Base-by-base conservation (phyloP, 2,888 invertebrate species). In the Athalia circularis region DNA sequence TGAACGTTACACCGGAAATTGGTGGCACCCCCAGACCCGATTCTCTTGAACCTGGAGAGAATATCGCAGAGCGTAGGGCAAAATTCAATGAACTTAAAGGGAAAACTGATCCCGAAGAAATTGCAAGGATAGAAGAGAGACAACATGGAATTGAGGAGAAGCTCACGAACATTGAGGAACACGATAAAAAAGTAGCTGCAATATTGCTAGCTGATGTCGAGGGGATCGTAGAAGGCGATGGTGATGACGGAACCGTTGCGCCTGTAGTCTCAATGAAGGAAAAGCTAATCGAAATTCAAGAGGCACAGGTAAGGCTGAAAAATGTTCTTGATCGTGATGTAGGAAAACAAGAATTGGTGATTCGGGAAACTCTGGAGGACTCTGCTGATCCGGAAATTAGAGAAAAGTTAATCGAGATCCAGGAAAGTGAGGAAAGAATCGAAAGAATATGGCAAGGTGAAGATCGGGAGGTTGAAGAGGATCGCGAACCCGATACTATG, bases 1-100 rank as follows among this genome's bases (percentile, higher is more conserved):
- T 80, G 90, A 88, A 88, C 65, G 86, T 86, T 0, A 86, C 87
- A 3, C 86, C 88, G 5, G 87, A 87, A 13, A 80, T 78, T 3
- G 7, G 64, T 0, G 45, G 77, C 8, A 62, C 77, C 13, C 81
- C 83, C 0, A 83, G 86, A 61, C 83, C 86, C 1, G 88, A 88
- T 78, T 87, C 88, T 0, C 79, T 86, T 11, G 86, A 87, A 15
- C 80, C 78, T 29, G 4, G 64, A 70, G 7, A 59, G 3, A 8
- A 64, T n/a, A 45, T 76, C 47, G 29, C 61, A 3, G 72, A 59
- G n/a, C 72, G 57, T 3, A 61, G 48, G 59, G 13, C 47, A 6
- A 11, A 61, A 13, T 47, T 68, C 47, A 59, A 61, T 59, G 59
- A 72, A 13, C 43, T 72, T 8, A 29, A 13, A n/a, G n/a, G 45